A percentile compares a stretch with the other conserved stretches of the same genome.
Conservation (phyloP, 2,888 invertebrate genomes). For the Hydraecia micacea region DNA sequence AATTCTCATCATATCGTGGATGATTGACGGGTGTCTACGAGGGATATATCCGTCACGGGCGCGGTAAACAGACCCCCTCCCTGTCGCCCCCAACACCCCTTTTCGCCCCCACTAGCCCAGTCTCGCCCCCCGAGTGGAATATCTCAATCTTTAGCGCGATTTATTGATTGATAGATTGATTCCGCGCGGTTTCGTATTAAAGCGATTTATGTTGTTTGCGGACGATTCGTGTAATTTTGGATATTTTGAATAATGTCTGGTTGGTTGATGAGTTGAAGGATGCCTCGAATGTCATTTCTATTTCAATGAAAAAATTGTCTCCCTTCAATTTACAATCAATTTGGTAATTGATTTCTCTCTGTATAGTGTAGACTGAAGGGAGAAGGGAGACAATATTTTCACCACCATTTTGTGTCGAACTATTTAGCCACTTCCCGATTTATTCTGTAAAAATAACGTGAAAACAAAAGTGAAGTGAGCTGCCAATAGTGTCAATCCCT, state of each 20-base stretch:
- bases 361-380: background rate
- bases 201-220: conserved; percentile 63
- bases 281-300: background rate
- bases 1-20: conserved; percentile 87
- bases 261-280: background rate
- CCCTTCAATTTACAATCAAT: background rate
- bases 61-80: conserved; percentile 80
- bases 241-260: conserved; percentile 30
- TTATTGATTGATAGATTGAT: conserved; percentile 90
- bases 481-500: background rate
- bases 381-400: background rate
- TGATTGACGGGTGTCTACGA: conserved; percentile 86
- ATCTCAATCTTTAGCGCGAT: conserved; percentile 89
- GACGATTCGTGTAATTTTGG: conserved; percentile 42
- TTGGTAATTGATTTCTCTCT: background rate
- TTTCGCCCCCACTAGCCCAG: conserved; percentile 58
- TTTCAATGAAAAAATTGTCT: background rate
- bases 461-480: background rate
- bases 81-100: conserved; percentile 53
- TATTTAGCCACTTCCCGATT: background rate
- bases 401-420: background rate
- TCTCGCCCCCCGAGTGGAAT: conserved; percentile 80
- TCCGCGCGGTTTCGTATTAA: conserved; percentile 67
- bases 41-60: conserved; percentile 89
- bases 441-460: too few species aligned